Conservation (phyloP, 2,888 invertebrate genomes). For the Mamestra brassicae region DNA sequence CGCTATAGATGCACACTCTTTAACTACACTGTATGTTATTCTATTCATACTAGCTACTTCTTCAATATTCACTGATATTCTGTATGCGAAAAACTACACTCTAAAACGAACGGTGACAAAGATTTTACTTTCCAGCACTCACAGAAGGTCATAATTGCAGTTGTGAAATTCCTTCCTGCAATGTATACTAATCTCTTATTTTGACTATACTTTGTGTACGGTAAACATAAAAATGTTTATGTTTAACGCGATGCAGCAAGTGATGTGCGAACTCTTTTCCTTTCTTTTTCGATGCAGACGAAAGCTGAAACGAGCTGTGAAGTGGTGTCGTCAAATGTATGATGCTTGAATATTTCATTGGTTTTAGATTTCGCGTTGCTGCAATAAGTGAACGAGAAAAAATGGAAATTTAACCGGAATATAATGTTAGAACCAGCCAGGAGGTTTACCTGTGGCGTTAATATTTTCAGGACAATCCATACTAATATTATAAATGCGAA, state of each 20-base stretch:
- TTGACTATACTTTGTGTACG: neutral
- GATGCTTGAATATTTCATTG: slow-evolving; percentile 35
- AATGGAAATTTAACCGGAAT: neutral
- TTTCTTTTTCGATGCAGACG: neutral
- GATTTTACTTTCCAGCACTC: neutral
- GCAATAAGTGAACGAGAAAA: slow-evolving; percentile 22
- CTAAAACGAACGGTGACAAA: neutral
- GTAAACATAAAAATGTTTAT: neutral
- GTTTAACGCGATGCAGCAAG: neutral
- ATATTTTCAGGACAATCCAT: neutral
- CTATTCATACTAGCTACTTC: neutral
- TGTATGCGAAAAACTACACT: neutral
- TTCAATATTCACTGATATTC: neutral
- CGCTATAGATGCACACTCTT: neutral
- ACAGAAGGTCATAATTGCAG: neutral
- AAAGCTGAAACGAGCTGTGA: neutral
- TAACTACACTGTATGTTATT: neutral
- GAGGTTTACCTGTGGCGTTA: neutral
- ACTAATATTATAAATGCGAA: too few species aligned
- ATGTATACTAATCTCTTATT: neutral
- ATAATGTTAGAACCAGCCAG: neutral
- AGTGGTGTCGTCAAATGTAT: slow-evolving; percentile 15
- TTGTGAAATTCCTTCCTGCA: too few species aligned
- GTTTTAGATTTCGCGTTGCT: slow-evolving; percentile 13
- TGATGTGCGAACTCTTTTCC: neutral